phyloP scores from a whole-genome alignment of 2,797 vertebrate species.

The Diglossa cyanea region DNA sequence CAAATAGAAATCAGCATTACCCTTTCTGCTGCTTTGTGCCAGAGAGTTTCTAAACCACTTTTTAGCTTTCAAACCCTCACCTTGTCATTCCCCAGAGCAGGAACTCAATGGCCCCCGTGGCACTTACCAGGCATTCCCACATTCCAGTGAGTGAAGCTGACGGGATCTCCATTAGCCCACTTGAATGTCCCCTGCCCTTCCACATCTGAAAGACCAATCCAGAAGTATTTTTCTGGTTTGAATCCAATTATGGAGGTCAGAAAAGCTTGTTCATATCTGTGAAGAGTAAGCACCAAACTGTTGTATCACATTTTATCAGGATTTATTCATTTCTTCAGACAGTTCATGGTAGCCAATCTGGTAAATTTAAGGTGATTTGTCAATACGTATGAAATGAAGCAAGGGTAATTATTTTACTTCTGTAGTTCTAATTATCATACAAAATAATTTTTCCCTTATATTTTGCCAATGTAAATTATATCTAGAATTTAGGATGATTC shows the following conservation, averaged over 20 bases:
- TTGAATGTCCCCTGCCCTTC: slow-evolving; percentile 76
- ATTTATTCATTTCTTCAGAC: not conserved
- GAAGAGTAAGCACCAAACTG: not conserved
- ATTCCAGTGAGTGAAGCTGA: slow-evolving; percentile 92
- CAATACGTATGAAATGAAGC: fast-evolving
- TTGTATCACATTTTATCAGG: not conserved
- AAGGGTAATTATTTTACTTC: not conserved
- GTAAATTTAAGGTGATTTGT: not conserved
- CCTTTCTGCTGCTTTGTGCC: not conserved
- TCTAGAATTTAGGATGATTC: not conserved
- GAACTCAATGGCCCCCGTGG: fast-evolving
- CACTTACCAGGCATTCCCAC: slow-evolving; percentile 87
- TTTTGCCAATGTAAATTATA: not conserved
- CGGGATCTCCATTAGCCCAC: slow-evolving; percentile 76
- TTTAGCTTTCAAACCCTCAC: not conserved
- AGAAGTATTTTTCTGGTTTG: slow-evolving; percentile 90
- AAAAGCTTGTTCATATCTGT: slow-evolving; percentile 93
- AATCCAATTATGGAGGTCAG: slow-evolving; percentile 89
- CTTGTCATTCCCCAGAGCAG: not conserved
- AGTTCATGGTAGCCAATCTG: not conserved
- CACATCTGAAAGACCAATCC: slow-evolving; percentile 87
- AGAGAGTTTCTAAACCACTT: not conserved
- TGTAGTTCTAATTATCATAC: not conserved
- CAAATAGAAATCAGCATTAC: not conserved
- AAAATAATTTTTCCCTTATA: not conserved